Percentiles rank a stretch among this genome's conserved stretches.
Conservation (phyloP, 2,797 vertebrate genomes). For the Aplochiton taeniatus region DNA sequence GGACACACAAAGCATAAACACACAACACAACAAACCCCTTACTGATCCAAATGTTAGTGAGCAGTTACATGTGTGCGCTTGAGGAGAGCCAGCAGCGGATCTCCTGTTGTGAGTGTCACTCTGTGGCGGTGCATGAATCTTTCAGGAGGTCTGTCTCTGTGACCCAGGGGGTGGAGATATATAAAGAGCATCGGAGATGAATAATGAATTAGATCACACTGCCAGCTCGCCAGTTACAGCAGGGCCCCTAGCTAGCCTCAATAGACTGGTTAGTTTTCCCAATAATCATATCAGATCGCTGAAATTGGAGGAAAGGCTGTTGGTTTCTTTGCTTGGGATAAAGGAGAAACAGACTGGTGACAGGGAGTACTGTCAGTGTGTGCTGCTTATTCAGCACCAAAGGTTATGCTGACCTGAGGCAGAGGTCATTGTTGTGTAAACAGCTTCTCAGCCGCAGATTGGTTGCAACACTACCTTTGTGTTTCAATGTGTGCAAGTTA, state of each 20-base stretch:
- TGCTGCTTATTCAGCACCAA: conserved; percentile 2
- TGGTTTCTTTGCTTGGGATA: not conserved
- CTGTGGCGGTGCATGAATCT: not conserved
- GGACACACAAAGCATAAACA: no score
- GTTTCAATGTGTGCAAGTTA: conserved; percentile 28
- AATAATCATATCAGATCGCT: no score
- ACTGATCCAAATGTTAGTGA: no score
- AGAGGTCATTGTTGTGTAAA: conserved; percentile 29
- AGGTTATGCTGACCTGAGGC: conserved; percentile 36
- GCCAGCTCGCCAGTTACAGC: not conserved
- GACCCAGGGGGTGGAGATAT: conserved; percentile 43
- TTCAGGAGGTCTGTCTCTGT: not conserved
- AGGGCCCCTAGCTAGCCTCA: no score
- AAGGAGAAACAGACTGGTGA: not conserved
- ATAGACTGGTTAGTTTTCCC: no score
- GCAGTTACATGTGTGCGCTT: no score
- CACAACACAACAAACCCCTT: no score
- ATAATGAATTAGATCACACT: conserved; percentile 58
- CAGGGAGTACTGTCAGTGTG: not conserved
- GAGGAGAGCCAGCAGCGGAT: no score
- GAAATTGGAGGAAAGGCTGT: not conserved
- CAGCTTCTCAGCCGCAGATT: conserved; percentile 16
- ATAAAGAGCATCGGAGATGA: conserved; percentile 56
- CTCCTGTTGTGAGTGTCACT: not conserved
- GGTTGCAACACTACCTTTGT: conserved; percentile 19